These are phyloP conservation scores for Drosophila pseudoananassae DNA, from an alignment of 1,140 invertebrate genomes.

Conservation along the genomic window DNA sequence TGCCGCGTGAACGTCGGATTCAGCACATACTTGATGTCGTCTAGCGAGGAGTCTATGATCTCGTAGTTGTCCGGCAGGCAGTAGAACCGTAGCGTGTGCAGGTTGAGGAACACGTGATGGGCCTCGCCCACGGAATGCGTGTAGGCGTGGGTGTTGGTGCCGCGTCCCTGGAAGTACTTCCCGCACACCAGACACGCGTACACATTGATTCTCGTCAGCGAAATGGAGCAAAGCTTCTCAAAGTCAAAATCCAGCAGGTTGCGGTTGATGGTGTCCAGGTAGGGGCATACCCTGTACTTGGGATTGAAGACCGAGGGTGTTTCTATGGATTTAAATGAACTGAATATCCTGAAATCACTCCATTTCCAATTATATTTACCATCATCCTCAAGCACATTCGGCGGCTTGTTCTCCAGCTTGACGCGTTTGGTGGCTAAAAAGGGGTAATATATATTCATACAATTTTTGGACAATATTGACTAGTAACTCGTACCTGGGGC, in stretches of 20 bases:
- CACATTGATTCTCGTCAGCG: constrained; percentile 98
- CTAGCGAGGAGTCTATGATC: constrained; percentile 99
- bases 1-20: constrained; percentile 97
- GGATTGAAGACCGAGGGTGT: constrained; percentile 83
- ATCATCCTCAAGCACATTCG: constrained; percentile 54
- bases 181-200: constrained; percentile 99
- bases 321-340: constrained; percentile 25
- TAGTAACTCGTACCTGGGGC: constrained; percentile 26
- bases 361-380: constrained; percentile 31
- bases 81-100: constrained; percentile 99
- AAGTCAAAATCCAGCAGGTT: constrained; percentile 99
- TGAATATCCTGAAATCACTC: neutral
- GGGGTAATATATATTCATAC: neutral
- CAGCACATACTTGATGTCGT: constrained; percentile 99
- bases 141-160: constrained; percentile 99
- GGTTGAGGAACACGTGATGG: constrained; percentile 99
- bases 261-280: constrained; percentile 98
- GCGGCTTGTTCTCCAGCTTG: constrained; percentile 54
- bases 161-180: constrained; percentile 99
- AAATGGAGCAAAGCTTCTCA: constrained; percentile 99
- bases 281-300: constrained; percentile 90
- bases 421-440: constrained; percentile 45
- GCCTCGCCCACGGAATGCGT: constrained; percentile 98
- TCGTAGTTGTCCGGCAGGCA: constrained; percentile 99
- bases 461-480: neutral